Conservation (phyloP, 35 echinoderm and acorn worm species). For the Hemicentrotus pulcherrimus region DNA sequence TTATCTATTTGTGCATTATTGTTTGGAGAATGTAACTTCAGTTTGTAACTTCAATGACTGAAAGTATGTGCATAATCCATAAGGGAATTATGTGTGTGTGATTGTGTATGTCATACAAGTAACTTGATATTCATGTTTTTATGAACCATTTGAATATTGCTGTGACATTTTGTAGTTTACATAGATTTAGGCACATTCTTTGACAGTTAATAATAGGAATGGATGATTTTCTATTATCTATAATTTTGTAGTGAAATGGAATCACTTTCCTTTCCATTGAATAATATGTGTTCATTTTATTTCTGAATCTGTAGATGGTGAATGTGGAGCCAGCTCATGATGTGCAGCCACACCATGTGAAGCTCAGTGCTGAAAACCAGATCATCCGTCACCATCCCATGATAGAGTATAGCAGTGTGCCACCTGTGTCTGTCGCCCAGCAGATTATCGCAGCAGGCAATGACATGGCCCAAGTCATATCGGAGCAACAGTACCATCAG, state of each 20-base stretch:
- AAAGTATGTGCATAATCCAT: too few species aligned
- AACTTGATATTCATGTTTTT: too few species aligned
- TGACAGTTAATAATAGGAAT: too few species aligned
- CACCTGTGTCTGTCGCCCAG: slow-evolving; percentile 30
- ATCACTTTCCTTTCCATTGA: background rate
- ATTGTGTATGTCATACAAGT: too few species aligned
- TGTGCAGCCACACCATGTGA: background rate
- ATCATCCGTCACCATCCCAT: slow-evolving; percentile 39
- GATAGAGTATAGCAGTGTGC: slow-evolving; percentile 46
- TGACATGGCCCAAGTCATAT: slow-evolving; percentile 45
- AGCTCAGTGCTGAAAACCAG: slow-evolving; percentile 14
- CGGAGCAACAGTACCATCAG: slow-evolving; percentile 26
- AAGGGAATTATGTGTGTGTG: too few species aligned
- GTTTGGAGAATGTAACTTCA: too few species aligned
- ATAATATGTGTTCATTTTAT: background rate
- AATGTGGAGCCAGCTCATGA: slow-evolving; percentile 47
- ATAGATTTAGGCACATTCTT: too few species aligned
- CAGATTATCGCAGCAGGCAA: slow-evolving; percentile 25
- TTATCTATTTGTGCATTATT: too few species aligned
- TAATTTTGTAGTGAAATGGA: background rate
- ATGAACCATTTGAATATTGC: too few species aligned
- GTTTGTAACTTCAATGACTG: too few species aligned
- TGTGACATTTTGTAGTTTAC: too few species aligned
- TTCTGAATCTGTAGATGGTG: background rate
- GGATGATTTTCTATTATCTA: background rate